Evolutionary conservation across 2,888 invertebrate species (phyloP).

Genomic region (Hypena proboscidalis): DNA sequence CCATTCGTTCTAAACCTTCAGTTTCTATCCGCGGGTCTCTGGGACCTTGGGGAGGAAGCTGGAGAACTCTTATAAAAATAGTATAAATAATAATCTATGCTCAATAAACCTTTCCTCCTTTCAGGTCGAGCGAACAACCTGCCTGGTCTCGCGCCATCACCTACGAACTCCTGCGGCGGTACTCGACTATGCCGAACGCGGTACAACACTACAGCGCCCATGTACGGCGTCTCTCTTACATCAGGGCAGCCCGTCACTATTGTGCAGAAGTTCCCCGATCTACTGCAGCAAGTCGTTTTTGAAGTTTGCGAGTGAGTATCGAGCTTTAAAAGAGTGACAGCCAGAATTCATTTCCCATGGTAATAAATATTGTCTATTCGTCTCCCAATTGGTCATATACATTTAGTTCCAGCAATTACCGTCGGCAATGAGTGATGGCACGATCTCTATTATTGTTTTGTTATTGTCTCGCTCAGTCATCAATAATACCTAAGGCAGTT

Average conservation of each 20-base stretch:
- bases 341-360: no score
- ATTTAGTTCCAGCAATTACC: no score
- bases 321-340: background rate
- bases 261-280: constrained; percentile 96
- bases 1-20: no score
- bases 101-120: constrained; percentile 25
- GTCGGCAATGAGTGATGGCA: no score
- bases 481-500: constrained; percentile 84
- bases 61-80: no score
- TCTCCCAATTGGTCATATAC: no score
- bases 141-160: constrained; percentile 57
- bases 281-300: constrained; percentile 96
- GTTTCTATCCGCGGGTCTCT: no score
- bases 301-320: constrained; percentile 95
- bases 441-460: no score
- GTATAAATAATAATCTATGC: background rate
- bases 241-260: constrained; percentile 97
- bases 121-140: constrained; percentile 68
- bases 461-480: constrained; percentile 53
- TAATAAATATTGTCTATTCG: no score
- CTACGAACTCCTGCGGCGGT: constrained; percentile 82
- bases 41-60: no score
- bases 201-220: constrained; percentile 96
- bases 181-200: constrained; percentile 93
- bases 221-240: constrained; percentile 97